These are phyloP conservation scores for Orientallactaga bullata DNA, from an alignment of 2,113 vertebrate genomes.

Conservation along the genomic window DNA sequence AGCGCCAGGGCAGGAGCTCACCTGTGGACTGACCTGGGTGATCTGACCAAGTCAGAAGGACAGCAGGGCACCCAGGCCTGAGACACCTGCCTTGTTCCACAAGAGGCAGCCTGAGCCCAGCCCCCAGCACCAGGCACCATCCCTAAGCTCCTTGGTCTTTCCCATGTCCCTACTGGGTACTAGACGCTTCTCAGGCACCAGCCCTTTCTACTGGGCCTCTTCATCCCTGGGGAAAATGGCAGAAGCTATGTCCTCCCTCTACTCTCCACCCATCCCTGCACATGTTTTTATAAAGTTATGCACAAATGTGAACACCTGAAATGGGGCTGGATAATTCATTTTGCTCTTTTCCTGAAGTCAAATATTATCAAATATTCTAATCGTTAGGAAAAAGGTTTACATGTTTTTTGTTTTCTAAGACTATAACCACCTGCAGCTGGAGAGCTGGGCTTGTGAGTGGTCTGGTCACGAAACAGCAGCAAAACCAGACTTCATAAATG, in stretches of 20 bases:
- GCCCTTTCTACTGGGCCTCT: not conserved
- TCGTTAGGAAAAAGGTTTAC: not conserved
- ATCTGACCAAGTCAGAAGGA: not conserved
- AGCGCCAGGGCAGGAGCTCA: not conserved
- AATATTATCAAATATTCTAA: constrained; percentile 48
- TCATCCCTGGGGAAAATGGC: not conserved
- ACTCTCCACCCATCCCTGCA: constrained; percentile 26
- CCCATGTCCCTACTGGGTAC: not conserved
- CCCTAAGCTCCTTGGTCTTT: not conserved
- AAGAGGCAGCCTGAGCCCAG: not conserved
- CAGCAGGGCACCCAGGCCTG: rapidly evolving
- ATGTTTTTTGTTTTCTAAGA: constrained; percentile 33
- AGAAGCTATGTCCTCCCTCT: constrained; percentile 53
- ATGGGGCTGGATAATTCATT: not conserved
- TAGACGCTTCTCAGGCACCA: constrained; percentile 56
- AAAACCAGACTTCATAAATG: constrained; percentile 10
- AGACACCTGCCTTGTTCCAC: rapidly evolving
- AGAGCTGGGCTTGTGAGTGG: constrained; percentile 1
- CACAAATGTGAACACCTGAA: constrained; percentile 53
- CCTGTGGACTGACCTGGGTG: not conserved
- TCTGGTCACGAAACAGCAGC: constrained; percentile 54
- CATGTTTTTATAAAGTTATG: constrained; percentile 78
- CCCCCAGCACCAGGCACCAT: not conserved
- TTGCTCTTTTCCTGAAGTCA: constrained; percentile 54
- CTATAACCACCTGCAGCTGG: not conserved